Percentiles rank a stretch among this genome's conserved stretches.
Evolutionary conservation across 1,140 invertebrate genomes (phyloP).

Genomic region (Aphelenchoides avenae): DNA sequence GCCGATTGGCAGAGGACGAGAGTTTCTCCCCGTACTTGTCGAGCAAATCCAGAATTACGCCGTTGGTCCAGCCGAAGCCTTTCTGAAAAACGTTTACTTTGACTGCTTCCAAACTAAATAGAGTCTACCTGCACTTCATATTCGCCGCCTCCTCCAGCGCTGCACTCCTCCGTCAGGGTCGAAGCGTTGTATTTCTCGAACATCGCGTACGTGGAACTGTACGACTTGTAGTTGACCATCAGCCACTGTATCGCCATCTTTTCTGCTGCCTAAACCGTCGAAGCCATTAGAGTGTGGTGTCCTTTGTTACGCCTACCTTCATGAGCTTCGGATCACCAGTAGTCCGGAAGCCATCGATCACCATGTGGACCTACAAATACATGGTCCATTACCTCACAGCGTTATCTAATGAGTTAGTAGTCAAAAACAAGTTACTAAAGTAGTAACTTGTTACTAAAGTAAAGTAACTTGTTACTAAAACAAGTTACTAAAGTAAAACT

Average conservation of each 20-base stretch:
- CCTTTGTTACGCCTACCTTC: background rate
- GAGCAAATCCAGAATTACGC: constrained; percentile 6
- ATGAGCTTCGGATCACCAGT: constrained; percentile 4
- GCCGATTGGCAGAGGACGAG: too few relatives aligned
- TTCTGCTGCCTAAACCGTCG: constrained; percentile 9
- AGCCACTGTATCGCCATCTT: constrained; percentile 13
- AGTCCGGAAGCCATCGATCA: constrained; percentile 1
- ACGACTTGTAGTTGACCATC: constrained; percentile 9
- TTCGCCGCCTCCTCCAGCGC: constrained; percentile 7
- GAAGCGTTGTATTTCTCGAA: background rate
- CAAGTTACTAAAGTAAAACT: too few relatives aligned
- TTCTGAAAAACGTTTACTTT: constrained; percentile 4
- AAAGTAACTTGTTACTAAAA: too few relatives aligned
- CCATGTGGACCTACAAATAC: too few relatives aligned
- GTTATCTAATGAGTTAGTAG: too few relatives aligned
- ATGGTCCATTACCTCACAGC: too few relatives aligned
- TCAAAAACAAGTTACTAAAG: too few relatives aligned
- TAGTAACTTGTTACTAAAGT: too few relatives aligned
- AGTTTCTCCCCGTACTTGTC: constrained; percentile 5
- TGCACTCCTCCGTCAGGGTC: background rate
- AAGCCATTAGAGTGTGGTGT: background rate
- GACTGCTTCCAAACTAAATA: too few relatives aligned
- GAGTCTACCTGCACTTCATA: constrained; percentile 6
- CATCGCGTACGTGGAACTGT: constrained; percentile 2
- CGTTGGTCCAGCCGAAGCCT: constrained; percentile 17